Evolutionary conservation across 2,113 vertebrate species (phyloP).

Genomic region (Crocuta crocuta): DNA sequence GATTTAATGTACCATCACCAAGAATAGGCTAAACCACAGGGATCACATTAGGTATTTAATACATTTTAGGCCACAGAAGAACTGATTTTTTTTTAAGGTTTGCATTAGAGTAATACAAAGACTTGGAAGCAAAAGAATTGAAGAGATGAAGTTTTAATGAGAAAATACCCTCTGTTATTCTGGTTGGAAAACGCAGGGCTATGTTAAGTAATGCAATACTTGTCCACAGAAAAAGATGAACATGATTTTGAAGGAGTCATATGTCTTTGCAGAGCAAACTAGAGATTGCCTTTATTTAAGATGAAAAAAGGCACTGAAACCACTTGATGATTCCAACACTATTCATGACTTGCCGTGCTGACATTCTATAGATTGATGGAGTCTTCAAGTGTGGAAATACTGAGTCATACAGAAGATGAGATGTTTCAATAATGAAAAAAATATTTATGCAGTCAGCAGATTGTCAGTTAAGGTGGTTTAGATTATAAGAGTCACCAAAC

Average conservation of each 20-base stretch:
- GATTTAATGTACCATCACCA: background rate
- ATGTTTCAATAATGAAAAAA: conserved; percentile 66
- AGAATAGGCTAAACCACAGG: background rate
- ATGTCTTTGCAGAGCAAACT: conserved; percentile 57
- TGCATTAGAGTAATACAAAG: background rate
- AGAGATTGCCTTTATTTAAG: conserved; percentile 23
- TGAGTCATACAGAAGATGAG: conserved; percentile 69
- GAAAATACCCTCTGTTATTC: conserved; percentile 39
- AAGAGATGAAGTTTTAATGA: background rate
- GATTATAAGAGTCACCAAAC: conserved; percentile 36
- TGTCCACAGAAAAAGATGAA: conserved; percentile 36
- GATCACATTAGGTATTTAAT: background rate
- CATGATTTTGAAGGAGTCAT: conserved; percentile 16
- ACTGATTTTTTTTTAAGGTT: background rate
- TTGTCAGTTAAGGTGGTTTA: conserved; percentile 75
- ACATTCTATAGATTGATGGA: conserved; percentile 50
- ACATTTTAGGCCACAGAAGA: background rate
- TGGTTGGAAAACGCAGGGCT: background rate
- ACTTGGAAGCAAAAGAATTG: background rate
- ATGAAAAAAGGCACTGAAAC: background rate
- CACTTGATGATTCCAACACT: conserved; percentile 42
- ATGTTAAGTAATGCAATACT: conserved; percentile 56
- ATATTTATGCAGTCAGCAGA: conserved; percentile 71
- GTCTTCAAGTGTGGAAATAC: conserved; percentile 67
- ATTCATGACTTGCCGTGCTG: conserved; percentile 54